These are phyloP conservation scores for Pachyrhynchus sulphureomaculatus DNA, from an alignment of 1,140 invertebrate genomes.

Conservation along the genomic window DNA sequence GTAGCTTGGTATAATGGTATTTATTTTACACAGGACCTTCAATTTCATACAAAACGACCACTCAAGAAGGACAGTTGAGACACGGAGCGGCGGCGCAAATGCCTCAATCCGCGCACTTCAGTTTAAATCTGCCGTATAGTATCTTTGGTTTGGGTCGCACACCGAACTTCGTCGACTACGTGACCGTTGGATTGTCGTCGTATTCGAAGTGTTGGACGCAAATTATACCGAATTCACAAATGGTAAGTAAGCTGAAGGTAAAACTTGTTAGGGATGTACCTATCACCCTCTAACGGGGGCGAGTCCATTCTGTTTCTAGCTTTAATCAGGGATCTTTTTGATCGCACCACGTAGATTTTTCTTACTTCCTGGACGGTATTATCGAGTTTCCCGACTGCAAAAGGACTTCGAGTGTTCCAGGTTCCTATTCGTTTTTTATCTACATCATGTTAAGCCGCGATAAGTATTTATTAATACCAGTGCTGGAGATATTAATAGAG, in stretches of 20 bases:
- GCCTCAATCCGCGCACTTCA: constrained; percentile 88
- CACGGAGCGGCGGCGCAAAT: constrained; percentile 81
- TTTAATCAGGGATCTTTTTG: no score
- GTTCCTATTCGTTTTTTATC: no score
- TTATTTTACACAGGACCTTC: constrained; percentile 87
- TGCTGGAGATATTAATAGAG: no score
- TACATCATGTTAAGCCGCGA: no score
- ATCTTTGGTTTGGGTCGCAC: constrained; percentile 95
- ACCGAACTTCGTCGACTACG: constrained; percentile 93
- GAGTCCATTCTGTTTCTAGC: no score
- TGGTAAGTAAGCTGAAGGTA: constrained; percentile 54
- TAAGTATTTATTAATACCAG: no score
- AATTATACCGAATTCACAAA: constrained; percentile 95
- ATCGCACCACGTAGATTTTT: no score
- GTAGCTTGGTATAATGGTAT: no score
- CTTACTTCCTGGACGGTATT: no score
- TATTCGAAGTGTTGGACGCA: constrained; percentile 79
- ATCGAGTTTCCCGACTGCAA: no score
- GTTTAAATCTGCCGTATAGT: constrained; percentile 90
- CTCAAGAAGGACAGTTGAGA: constrained; percentile 74
- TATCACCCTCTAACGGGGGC: no score
- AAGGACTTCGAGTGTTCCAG: no score
- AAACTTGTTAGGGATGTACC: background rate
- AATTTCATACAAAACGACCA: constrained; percentile 83
- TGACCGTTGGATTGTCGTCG: constrained; percentile 79